Evolutionary conservation across 2,113 vertebrate genomes (phyloP).

Genomic region (Rhagologus leucostigma): DNA sequence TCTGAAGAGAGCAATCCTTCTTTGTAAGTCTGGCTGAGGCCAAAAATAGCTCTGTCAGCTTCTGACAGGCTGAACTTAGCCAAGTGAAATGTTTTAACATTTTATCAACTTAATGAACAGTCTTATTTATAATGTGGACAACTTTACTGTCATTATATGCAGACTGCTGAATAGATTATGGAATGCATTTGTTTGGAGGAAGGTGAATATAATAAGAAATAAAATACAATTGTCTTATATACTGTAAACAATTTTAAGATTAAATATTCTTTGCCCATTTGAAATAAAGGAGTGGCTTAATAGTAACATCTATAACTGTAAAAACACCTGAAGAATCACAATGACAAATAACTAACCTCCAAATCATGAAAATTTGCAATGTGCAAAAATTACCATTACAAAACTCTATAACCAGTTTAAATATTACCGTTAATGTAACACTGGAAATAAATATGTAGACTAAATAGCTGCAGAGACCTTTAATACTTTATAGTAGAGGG

Average conservation of each 20-base stretch:
- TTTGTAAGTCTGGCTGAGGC: slow-evolving; percentile 1
- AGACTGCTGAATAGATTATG: slow-evolving; percentile 16
- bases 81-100: slow-evolving; percentile 54
- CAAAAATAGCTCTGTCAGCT: slow-evolving; percentile 55
- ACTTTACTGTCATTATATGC: slow-evolving; percentile 30
- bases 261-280: background rate
- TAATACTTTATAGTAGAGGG: background rate
- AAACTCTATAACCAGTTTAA: background rate
- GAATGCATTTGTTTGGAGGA: background rate
- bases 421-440: background rate
- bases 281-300: background rate
- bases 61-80: slow-evolving; percentile 60
- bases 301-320: background rate
- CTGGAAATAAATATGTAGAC: background rate
- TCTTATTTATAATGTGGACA: slow-evolving; percentile 60
- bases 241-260: background rate
- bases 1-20: slow-evolving; percentile 47
- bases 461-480: slow-evolving; percentile 9
- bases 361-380: background rate
- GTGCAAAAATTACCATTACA: background rate
- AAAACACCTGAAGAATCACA: background rate
- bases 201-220: background rate
- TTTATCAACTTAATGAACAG: slow-evolving; percentile 62
- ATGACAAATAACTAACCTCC: background rate
- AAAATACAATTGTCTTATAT: background rate